Evolutionary conservation across 2,113 vertebrate genomes (phyloP).

Genomic region (Formicarius rufipectus): DNA sequence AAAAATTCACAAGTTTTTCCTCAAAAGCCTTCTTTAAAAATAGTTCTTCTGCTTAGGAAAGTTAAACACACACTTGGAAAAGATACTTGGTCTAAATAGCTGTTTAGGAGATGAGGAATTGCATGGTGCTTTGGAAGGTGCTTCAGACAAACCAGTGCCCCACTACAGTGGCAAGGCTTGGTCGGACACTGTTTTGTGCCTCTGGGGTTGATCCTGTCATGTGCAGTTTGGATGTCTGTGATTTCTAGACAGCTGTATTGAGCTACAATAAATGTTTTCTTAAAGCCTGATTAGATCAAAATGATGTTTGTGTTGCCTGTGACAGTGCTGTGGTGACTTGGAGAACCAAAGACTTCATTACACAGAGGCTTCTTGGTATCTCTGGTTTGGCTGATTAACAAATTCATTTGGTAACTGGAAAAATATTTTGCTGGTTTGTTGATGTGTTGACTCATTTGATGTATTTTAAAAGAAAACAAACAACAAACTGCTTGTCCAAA

Average conservation of each 20-base stretch:
- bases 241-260: conserved; percentile 12
- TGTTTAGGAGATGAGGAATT: not conserved
- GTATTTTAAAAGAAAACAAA: conserved; percentile 53
- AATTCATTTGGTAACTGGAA: conserved; percentile 30
- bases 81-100: not conserved
- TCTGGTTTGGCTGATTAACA: conserved; percentile 32
- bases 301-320: conserved; percentile 4
- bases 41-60: conserved; percentile 1
- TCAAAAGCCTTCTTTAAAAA: conserved; percentile 29
- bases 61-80: not conserved
- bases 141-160: not conserved
- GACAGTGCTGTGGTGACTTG: not conserved
- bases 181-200: not conserved
- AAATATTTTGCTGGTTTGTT: conserved; percentile 50
- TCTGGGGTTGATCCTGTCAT: not conserved
- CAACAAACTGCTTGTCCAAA: conserved; percentile 54
- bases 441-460: conserved; percentile 49
- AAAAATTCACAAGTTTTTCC: conserved; percentile 37
- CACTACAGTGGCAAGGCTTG: not conserved
- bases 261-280: conserved; percentile 10
- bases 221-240: not conserved
- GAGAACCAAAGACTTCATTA: conserved; percentile 23
- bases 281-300: conserved; percentile 25
- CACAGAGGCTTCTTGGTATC: not conserved
- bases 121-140: not conserved